Base-by-base conservation (phyloP, 2,113 vertebrate species). In the Sprattus sprattus region DNA sequence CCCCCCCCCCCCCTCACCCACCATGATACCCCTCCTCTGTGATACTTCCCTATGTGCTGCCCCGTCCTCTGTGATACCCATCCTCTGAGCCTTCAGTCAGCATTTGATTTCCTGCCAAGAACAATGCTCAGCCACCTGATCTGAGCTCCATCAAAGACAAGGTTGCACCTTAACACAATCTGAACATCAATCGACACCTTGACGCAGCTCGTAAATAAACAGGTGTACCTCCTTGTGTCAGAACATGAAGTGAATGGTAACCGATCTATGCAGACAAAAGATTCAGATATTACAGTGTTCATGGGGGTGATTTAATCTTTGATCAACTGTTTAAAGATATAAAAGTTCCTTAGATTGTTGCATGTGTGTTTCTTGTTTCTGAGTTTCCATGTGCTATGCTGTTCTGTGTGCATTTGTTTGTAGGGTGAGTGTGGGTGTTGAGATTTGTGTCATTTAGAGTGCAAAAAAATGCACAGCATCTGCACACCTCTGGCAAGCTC, bases 81-180 rank as follows among this genome's bases (percentile, higher is more conserved):
- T 67, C 32, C 28, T 32, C 71, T 32, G 6, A 44, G 39, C 80
- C n/a, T 82, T 85, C 39, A 86, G 86, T 86, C 85, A 86, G 75
- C 83, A 64, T 81, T 78, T 81, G 85, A 75, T 78, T 86, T 47
- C 50, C 82, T 75, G 64, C 32, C 81, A 71, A 71, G 54, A 78
- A 82, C 67, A 85, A 86, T 32, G 49, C 49, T 44, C 64, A 45
- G 81, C 80, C 83, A 64, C 60, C 81, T 82, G 47, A 82, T 86
- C 7, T 75, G 57, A 78, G 46, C 75, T 86, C 84, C 60, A 86
- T 85, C 85, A 88, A 45, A 78, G 16, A 85, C 88, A 88, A 88
- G 88, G 88, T 85, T 86, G 86, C 49, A 64, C 78, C 83, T 54
- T 49, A 85, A 85, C 85, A 86, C 47, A 84, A 85, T 82, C 83